Evolutionary conservation across 2,113 vertebrate species (phyloP).

Genomic region (Erythrocercus mccallii): DNA sequence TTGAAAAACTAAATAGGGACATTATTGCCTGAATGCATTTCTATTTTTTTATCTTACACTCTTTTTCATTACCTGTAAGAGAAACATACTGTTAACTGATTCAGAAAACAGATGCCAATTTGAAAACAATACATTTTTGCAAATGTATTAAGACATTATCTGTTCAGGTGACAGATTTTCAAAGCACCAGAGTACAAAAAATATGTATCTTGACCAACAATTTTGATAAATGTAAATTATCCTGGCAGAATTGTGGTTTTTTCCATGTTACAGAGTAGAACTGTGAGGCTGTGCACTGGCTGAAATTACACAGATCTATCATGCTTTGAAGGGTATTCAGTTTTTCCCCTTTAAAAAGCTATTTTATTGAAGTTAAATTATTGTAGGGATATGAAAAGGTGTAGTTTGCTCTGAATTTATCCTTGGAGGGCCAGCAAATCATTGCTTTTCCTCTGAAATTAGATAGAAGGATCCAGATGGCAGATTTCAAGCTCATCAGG

Average conservation of each 20-base stretch:
- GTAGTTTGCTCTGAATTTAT: slow-evolving; percentile 50
- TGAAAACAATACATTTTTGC: not conserved
- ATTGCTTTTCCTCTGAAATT: slow-evolving; percentile 59
- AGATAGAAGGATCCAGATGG: slow-evolving; percentile 53
- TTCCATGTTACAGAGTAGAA: not conserved
- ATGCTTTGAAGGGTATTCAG: not conserved
- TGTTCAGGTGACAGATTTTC: not conserved
- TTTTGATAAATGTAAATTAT: not conserved
- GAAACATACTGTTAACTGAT: not conserved
- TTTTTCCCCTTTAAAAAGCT: slow-evolving; percentile 34
- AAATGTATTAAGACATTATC: not conserved
- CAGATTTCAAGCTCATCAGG: slow-evolving; percentile 61
- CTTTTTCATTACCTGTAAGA: not conserved
- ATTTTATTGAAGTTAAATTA: slow-evolving; percentile 50
- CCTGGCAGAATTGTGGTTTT: not conserved
- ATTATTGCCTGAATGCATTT: not conserved
- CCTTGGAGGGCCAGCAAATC: slow-evolving; percentile 39
- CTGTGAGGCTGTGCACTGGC: not conserved
- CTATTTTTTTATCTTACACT: not conserved
- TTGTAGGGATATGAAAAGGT: slow-evolving; percentile 41
- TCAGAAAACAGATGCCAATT: not conserved
- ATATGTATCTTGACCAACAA: not conserved
- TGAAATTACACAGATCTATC: slow-evolving; percentile 49
- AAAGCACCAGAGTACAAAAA: not conserved
- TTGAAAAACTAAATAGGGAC: not conserved